Percentiles rank a stretch among this genome's conserved stretches.
Conservation (phyloP, 2,113 vertebrate genomes). For the Nothobranchius kuhntae region DNA sequence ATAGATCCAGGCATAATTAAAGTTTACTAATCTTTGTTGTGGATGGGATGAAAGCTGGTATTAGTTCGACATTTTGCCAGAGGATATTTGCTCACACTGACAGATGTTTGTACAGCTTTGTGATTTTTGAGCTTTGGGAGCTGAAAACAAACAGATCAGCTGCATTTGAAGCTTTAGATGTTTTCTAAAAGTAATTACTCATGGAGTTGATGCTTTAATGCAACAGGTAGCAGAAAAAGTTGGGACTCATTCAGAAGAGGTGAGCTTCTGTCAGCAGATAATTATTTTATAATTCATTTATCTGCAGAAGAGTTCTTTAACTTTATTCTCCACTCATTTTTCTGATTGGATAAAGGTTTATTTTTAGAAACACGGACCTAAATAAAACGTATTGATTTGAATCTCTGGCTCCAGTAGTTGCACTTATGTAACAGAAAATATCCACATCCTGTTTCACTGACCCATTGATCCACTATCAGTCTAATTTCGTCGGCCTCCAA, state of each 20-base stretch:
- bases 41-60: background rate
- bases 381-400: slow-evolving; percentile 6
- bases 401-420: too few species aligned
- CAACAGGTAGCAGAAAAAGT: too few species aligned
- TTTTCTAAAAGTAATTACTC: background rate
- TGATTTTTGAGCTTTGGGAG: background rate
- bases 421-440: too few species aligned
- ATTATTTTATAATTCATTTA: too few species aligned
- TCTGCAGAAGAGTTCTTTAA: too few species aligned
- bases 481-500: background rate
- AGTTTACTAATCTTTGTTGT: background rate
- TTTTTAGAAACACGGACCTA: background rate
- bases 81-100: background rate
- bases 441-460: background rate
- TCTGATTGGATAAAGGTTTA: too few species aligned
- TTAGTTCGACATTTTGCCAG: background rate
- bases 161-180: background rate
- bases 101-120: background rate
- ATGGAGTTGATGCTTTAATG: background rate
- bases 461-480: background rate
- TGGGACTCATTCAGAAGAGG: too few species aligned
- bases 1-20: background rate
- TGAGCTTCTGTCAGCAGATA: background rate
- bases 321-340: too few species aligned
- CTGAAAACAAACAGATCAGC: background rate